Evolutionary conservation across 2,113 vertebrate species (phyloP).

Genomic region (Corythoichthys haematopterus): DNA sequence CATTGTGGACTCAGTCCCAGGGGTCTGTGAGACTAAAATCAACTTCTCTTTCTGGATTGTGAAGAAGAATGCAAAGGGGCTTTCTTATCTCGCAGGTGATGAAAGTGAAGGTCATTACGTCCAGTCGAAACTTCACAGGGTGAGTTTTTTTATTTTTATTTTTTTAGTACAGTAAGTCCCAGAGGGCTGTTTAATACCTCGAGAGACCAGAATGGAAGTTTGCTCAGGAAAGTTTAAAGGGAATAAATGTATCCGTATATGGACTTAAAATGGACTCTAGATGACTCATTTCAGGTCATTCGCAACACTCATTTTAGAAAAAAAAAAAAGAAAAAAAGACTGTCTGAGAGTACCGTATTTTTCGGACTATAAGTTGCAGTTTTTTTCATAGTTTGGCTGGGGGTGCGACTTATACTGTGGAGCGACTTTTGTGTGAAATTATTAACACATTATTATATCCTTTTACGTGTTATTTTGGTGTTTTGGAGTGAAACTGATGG

Average conservation of each 20-base stretch:
- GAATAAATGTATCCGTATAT: neutral
- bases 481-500: too few species aligned
- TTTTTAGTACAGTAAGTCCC: neutral
- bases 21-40: constrained; percentile 58
- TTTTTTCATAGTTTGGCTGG: too few species aligned
- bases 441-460: too few species aligned
- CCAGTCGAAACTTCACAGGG: constrained; percentile 19
- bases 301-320: too few species aligned
- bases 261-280: too few species aligned
- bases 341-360: too few species aligned
- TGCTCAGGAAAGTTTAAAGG: neutral
- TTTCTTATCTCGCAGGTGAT: constrained; percentile 54
- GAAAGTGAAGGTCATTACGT: constrained; percentile 48
- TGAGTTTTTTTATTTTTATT: constrained; percentile 10
- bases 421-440: too few species aligned
- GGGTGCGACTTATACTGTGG: too few species aligned
- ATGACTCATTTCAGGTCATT: too few species aligned
- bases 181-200: neutral
- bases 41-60: constrained; percentile 57
- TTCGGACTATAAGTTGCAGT: too few species aligned
- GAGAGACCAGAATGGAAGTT: neutral
- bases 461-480: too few species aligned
- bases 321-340: too few species aligned
- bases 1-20: constrained; percentile 62
- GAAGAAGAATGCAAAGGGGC: constrained; percentile 60